Base-by-base conservation (phyloP, 2,888 invertebrate species). In the Leptothorax acervorum region DNA sequence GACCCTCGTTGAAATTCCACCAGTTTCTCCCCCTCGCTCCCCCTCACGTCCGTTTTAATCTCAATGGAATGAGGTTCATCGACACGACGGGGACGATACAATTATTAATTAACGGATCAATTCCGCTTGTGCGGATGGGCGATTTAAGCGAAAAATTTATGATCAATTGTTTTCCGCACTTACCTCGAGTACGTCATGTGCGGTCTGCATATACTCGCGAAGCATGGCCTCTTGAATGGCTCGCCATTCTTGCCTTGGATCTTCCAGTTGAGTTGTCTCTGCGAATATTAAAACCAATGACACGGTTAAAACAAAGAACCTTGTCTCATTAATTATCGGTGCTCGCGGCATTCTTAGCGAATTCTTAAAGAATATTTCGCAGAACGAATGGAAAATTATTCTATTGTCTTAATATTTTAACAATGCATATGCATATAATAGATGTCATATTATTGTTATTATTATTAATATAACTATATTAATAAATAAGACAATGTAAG, bases 171-270 rank as follows among this genome's bases (percentile, higher is more conserved):
- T 51, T 63, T 35, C 35, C 39, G 23, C 3, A 62, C 90, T 91
- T 94, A 98, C 98, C 97, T 98, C 98, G 95, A 99, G 96, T 94
- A 98, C 98, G 95, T 99, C 98, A 96, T 99, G 98, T 89, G 99
- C 99, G 88, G 98, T 98, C 92, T 97, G 97, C 94, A 99, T 97
- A 96, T 99, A 99, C 94, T 99, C 99, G 95, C 98, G 97, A 95
- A 99, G 96, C 99, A 99, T 99, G 90, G 97, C 97, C 96, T 99
- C 99, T 95, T 99, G 99, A 92, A 99, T 97, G 93, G 97, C 97
- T 94, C 99, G 97, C 99, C 99, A 99, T 97, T 99, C 99, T 95
- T 98, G 96, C 93, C 99, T 96, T 88, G 99, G 99, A 95, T 99
- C 99, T 96, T 99, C 99, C 88, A 99, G 95, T 95, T 99, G 99